phyloP scores from a whole-genome alignment of 2,797 vertebrate genomes.

The Poecilia gillii region DNA sequence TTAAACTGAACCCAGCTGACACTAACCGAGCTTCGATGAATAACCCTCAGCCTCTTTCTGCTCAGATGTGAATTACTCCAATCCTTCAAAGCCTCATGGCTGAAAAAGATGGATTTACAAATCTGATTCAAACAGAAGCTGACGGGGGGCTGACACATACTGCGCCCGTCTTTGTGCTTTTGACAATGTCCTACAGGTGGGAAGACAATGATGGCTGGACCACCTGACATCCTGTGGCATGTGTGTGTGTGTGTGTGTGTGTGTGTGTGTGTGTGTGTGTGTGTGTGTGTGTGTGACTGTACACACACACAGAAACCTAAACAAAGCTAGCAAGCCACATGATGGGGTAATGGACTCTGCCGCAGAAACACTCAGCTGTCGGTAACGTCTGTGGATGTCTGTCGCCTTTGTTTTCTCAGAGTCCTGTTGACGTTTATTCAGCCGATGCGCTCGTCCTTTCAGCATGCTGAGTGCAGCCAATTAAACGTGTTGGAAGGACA shows the following conservation, averaged over 20 bases:
- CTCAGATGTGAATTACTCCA: constrained; percentile 47
- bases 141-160: constrained; percentile 51
- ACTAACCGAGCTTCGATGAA: constrained; percentile 40
- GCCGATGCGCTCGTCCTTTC: neutral
- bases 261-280: no score
- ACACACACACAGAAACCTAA: neutral
- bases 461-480: neutral
- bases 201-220: constrained; percentile 52
- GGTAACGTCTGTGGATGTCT: neutral
- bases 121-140: constrained; percentile 61
- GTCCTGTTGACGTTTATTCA: neutral
- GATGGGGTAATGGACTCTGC: neutral
- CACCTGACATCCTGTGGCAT: constrained; percentile 64
- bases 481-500: neutral
- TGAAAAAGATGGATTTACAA: constrained; percentile 55
- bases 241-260: constrained; percentile 6
- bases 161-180: constrained; percentile 51
- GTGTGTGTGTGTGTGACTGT: constrained; percentile 9
- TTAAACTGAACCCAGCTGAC: constrained; percentile 53
- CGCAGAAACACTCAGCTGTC: neutral
- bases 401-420: constrained; percentile 3
- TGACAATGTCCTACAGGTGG: constrained; percentile 67
- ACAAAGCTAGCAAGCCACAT: neutral
- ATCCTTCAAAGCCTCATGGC: constrained; percentile 55
- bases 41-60: constrained; percentile 28